Conservation (phyloP, 1,140 invertebrate genomes). For the Drosophila nannoptera region DNA sequence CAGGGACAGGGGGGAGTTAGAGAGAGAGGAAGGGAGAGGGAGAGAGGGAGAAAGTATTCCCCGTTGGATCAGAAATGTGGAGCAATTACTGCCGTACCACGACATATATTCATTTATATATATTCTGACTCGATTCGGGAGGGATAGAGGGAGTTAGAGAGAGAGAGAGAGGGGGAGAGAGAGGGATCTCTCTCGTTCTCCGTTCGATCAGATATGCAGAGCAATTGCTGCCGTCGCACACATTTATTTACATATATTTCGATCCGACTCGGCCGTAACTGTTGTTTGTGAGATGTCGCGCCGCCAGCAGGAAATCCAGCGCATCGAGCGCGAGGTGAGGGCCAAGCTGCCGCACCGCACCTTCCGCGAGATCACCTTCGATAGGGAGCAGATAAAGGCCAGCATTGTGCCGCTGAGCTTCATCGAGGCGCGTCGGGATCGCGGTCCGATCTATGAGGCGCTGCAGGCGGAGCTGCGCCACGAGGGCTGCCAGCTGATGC, state of each 20-base stretch:
- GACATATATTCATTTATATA: no score
- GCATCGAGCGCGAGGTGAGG: constrained; percentile 44
- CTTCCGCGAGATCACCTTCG: constrained; percentile 62
- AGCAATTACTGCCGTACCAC: no score
- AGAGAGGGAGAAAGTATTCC: no score
- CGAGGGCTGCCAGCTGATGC: constrained; percentile 50
- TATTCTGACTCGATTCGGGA: no score
- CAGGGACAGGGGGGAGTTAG: no score
- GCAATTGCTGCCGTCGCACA: no score
- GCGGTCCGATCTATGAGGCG: constrained; percentile 52
- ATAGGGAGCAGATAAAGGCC: constrained; percentile 43
- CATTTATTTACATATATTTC: constrained; percentile 1
- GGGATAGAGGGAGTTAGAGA: no score
- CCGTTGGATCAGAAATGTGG: no score
- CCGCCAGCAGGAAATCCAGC: constrained; percentile 42
- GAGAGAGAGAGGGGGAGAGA: no score
- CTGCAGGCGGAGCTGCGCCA: constrained; percentile 56
- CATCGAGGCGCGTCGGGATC: constrained; percentile 40
- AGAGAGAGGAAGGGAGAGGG: no score
- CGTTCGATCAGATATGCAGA: no score
- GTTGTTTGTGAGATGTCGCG: constrained; percentile 17
- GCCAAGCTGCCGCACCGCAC: constrained; percentile 55
- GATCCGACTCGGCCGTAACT: neutral
- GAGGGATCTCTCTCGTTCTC: no score
- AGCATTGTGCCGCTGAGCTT: constrained; percentile 35